phyloP scores from a whole-genome alignment of 1,140 invertebrate species.

The Drosophila aff. region DNA sequence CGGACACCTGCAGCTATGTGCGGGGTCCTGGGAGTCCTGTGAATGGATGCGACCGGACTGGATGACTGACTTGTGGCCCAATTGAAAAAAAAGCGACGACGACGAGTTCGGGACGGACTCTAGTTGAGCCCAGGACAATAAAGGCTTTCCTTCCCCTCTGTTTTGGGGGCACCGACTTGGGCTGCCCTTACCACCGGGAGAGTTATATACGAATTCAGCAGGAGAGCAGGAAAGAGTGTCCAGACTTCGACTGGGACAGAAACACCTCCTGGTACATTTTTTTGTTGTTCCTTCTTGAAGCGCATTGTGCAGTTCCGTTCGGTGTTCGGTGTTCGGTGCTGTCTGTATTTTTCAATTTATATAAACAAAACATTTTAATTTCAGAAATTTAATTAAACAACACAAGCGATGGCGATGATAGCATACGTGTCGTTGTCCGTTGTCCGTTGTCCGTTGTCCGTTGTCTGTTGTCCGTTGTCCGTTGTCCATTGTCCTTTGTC shows the following conservation, averaged over 20 bases:
- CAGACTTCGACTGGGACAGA: background rate
- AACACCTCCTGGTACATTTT: too few relatives aligned
- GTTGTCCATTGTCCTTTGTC: constrained; percentile 15
- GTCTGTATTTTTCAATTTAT: constrained; percentile 84
- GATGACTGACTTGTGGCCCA: constrained; percentile 67
- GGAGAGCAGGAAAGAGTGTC: background rate
- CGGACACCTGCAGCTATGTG: constrained; percentile 18
- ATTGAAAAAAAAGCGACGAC: constrained; percentile 1
- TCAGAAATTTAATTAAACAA: constrained; percentile 85
- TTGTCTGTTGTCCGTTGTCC: background rate
- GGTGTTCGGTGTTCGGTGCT: constrained; percentile 38
- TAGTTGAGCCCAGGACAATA: constrained; percentile 65
- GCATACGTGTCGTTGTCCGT: constrained; percentile 45
- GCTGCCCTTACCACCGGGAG: too few relatives aligned
- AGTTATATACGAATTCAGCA: background rate
- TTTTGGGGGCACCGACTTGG: background rate
- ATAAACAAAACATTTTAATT: constrained; percentile 85
- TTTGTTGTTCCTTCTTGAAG: constrained; percentile 39
- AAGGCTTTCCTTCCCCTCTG: background rate
- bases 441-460: background rate
- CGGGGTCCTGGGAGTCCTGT: constrained; percentile 10
- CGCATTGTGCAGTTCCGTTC: constrained; percentile 42
- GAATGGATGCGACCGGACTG: constrained; percentile 54
- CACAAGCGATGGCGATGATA: constrained; percentile 64
- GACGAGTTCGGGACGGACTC: background rate